Evolutionary conservation across 2,113 vertebrate species (phyloP).

Genomic region (Cyprinodon tularosa): DNA sequence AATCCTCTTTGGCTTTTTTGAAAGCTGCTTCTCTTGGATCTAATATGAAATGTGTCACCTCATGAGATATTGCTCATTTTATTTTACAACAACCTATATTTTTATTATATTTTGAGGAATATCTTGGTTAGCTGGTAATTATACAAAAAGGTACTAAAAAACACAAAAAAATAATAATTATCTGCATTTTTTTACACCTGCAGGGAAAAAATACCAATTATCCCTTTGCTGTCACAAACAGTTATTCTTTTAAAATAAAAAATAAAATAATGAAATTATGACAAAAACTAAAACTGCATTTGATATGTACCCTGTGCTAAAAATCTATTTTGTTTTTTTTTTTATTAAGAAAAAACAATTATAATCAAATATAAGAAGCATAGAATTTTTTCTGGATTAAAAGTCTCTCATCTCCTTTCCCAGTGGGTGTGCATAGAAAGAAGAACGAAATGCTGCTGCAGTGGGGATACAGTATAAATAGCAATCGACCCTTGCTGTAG

Average conservation of each 20-base stretch:
- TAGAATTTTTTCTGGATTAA: conserved; percentile 11
- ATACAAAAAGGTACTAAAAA: too few relatives aligned
- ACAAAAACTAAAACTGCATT: background rate
- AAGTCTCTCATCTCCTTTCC: conserved; percentile 26
- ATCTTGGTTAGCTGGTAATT: background rate
- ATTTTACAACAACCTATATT: background rate
- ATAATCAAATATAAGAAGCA: conserved; percentile 5
- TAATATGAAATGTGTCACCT: background rate
- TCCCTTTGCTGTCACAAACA: too few relatives aligned
- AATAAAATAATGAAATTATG: background rate
- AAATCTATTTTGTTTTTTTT: conserved; percentile 10
- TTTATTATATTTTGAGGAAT: background rate
- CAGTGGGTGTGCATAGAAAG: conserved; percentile 34
- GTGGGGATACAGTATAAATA: conserved; percentile 70
- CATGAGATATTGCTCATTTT: background rate
- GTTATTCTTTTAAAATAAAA: background rate
- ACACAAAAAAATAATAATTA: too few relatives aligned
- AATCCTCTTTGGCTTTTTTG: background rate
- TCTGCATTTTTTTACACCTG: background rate
- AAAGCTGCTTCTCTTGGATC: background rate
- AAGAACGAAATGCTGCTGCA: conserved; percentile 48
- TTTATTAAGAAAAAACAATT: conserved; percentile 7
- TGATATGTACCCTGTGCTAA: background rate
- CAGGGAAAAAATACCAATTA: background rate
- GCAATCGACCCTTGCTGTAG: conserved; percentile 59